Evolutionary conservation across 2,113 vertebrate genomes (phyloP), one percentile per base, ranked within the genome.

Genomic region (Eulemur macaco): DNA sequence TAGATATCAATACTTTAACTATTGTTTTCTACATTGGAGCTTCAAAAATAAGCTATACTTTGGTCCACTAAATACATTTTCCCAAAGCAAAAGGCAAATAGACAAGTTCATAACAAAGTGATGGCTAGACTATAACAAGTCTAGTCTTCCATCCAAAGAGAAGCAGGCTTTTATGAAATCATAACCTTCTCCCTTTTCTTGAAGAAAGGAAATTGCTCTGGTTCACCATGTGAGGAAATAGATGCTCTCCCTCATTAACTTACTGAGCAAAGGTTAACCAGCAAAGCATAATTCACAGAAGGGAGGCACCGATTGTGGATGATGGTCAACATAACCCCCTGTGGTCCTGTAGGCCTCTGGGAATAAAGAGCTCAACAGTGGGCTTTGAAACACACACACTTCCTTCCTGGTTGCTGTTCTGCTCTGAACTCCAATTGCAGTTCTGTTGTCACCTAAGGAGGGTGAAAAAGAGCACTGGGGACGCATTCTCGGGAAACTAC

Each of bases 351-450:
- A 76, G 74, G 74, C 63, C 93, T 87, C 50, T 31, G 96, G 83
- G 68, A 97, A 96, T 71, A 1, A 10, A 76, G 71, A 87, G 66
- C 50, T 82, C 96, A 74, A 13, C 13, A 73, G 31, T 45, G 54
- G 78, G 7, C 63, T 80, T 87, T 71, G 54, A 94, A 80, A 80
- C 21, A 81, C 39, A 68, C 2, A 18, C 7, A 8, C 20, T 97
- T 96, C 66, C 63, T 91, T 52, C 94, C 80, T 95, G 84, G 78
- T 92, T 54, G 9, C 42, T 45, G 54, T 29, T 89, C 63, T 86
- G 54, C 63, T 47, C 60, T 21, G 8, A 71, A 47, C 76, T 86
- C 83, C 42, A 5, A 25, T 20, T 66, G 25, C 34, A 80, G 42
- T 29, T 29, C 45, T 9, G 34, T 37, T 54, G 83, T 78, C 50